A percentile compares a stretch with the other conserved stretches of the same genome.
Evolutionary conservation across 2,888 invertebrate genomes (phyloP).

Genomic region (Lithophane socia): DNA sequence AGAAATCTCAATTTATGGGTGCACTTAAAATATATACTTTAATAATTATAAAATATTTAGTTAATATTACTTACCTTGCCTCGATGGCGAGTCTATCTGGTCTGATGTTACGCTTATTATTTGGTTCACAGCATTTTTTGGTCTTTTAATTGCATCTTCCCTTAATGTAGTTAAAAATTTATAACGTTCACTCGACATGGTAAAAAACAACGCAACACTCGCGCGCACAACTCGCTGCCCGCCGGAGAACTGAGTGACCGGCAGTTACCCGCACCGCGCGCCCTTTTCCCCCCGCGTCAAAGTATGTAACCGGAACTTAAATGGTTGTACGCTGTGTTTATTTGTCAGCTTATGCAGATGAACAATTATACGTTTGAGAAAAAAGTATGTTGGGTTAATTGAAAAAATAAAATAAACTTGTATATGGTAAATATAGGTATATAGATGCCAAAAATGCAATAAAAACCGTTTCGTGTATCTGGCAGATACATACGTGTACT

Average conservation of each 20-base stretch:
- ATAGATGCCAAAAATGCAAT: conserved; percentile 18
- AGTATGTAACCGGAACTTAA: conserved; percentile 27
- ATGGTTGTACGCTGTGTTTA: conserved; percentile 26
- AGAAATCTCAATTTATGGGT: conserved; percentile 22
- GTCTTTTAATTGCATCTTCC: conserved; percentile 34
- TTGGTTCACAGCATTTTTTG: conserved; percentile 24
- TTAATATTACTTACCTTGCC: conserved; percentile 24
- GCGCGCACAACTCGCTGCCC: conserved; percentile 25
- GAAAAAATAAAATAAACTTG: conserved; percentile 23
- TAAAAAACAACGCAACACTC: conserved; percentile 28
- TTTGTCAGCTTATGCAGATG: conserved; percentile 15
- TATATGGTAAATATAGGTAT: conserved; percentile 37
- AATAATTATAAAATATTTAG: conserved; percentile 28
- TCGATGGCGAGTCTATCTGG: conserved; percentile 17
- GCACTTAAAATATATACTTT: conserved; percentile 20
- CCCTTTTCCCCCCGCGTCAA: conserved; percentile 30
- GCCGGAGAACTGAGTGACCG: conserved; percentile 26
- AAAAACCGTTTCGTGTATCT: conserved; percentile 12
- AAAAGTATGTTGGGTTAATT: conserved; percentile 16
- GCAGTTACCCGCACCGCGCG: conserved; percentile 26
- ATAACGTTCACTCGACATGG: conserved; percentile 32
- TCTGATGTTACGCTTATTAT: conserved; percentile 23
- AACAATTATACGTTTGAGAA: conserved; percentile 23
- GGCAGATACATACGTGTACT: conserved; percentile 13
- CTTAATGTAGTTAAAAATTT: conserved; percentile 32